Percentiles rank a stretch among this genome's conserved stretches.
Conservation (phyloP, 35 echinoderm and acorn worm genomes). For the Ophiothrix spiculata region DNA sequence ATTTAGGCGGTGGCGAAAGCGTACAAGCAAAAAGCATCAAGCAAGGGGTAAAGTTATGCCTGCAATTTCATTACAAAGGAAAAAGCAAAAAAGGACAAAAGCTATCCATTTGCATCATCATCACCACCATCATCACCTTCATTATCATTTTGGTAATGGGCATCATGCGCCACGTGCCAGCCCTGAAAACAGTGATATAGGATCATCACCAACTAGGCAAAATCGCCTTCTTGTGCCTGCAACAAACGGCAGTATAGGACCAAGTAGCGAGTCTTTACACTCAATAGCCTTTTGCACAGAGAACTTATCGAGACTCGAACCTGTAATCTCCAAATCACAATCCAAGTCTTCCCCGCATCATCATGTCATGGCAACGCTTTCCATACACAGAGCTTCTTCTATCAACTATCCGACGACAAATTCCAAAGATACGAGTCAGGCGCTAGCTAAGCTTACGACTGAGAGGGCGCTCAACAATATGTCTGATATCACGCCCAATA, state of each 20-base stretch:
- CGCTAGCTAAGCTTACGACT: constrained; percentile 71
- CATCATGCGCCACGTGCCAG: constrained; percentile 65
- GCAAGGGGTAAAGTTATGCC: constrained; percentile 84
- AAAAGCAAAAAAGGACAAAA: constrained; percentile 69
- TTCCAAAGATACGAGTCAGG: constrained; percentile 82
- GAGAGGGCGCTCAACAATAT: constrained; percentile 49
- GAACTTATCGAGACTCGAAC: constrained; percentile 74
- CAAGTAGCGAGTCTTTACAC: constrained; percentile 78
- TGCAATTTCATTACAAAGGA: constrained; percentile 82
- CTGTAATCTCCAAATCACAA: constrained; percentile 36
- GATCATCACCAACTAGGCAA: constrained; percentile 50
- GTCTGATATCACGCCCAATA: constrained; percentile 49
- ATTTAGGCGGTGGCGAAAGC: constrained; percentile 79
- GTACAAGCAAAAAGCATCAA: constrained; percentile 78
- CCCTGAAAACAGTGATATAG: constrained; percentile 74
- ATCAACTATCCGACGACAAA: constrained; percentile 98
- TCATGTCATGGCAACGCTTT: constrained; percentile 79
- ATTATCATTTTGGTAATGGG: constrained; percentile 81
- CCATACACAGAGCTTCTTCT: constrained; percentile 96
- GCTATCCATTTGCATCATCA: constrained; percentile 62
- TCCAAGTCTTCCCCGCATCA: constrained; percentile 59
- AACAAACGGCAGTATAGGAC: constrained; percentile 60
- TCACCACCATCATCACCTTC: constrained; percentile 70
- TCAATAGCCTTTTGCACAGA: constrained; percentile 98
- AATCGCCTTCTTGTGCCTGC: constrained; percentile 58